A percentile compares a stretch with the other conserved stretches of the same genome.
Evolutionary conservation across 2,888 invertebrate genomes (phyloP).

Genomic region (Agelastica alni): DNA sequence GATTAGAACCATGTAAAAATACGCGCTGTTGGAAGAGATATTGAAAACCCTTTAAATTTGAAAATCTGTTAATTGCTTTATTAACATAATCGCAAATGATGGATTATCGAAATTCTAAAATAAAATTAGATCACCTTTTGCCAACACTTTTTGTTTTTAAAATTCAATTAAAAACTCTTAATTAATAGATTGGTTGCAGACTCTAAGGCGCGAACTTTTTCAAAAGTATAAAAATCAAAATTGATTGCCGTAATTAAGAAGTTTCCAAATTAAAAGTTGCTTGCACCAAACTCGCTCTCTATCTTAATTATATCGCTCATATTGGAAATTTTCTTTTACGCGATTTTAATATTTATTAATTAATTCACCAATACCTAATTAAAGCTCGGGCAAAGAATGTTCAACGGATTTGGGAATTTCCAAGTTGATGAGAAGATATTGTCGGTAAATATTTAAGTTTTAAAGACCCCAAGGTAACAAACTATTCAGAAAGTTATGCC

Average conservation of each 20-base stretch:
- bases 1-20: too few species aligned
- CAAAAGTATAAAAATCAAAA: slow-evolving; percentile 16
- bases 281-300: slow-evolving; percentile 20
- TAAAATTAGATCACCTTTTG: too few species aligned
- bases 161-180: slow-evolving; percentile 15
- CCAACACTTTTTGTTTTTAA: too few species aligned
- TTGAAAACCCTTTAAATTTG: too few species aligned
- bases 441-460: not conserved
- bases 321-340: slow-evolving; percentile 23
- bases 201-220: slow-evolving; percentile 2
- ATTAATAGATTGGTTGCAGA: slow-evolving; percentile 5
- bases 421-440: not conserved
- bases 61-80: too few species aligned
- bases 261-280: slow-evolving; percentile 36
- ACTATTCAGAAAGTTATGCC: not conserved
- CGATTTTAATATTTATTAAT: slow-evolving; percentile 26
- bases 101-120: too few species aligned
- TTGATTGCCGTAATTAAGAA: slow-evolving; percentile 36
- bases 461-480: not conserved
- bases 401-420: slow-evolving; percentile 10
- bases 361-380: slow-evolving; percentile 23
- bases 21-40: too few species aligned
- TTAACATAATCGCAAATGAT: too few species aligned
- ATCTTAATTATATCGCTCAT: slow-evolving; percentile 34
- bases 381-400: slow-evolving; percentile 1